These are phyloP conservation scores for Arrhamphus sclerolepis DNA, from an alignment of 2,797 vertebrate species.

Conservation along the genomic window DNA sequence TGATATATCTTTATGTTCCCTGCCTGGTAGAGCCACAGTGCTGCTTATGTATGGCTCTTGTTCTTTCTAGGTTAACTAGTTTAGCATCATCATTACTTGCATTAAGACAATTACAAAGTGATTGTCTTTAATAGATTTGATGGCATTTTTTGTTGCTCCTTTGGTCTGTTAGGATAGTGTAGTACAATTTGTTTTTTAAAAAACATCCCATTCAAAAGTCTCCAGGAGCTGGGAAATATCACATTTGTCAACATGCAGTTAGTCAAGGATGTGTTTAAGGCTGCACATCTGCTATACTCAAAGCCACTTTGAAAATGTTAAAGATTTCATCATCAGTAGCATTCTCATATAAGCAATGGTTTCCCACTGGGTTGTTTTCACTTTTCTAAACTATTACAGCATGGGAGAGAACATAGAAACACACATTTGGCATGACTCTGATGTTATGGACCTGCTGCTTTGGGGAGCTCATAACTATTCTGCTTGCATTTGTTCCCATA, in stretches of 20 bases:
- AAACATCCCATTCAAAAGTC: conserved; percentile 44
- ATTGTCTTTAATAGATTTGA: conserved; percentile 61
- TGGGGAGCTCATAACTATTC: conserved; percentile 42
- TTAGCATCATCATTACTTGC: conserved; percentile 57
- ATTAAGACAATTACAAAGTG: conserved; percentile 56
- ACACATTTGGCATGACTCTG: conserved; percentile 16
- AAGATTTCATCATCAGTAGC: conserved; percentile 28
- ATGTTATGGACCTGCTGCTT: conserved; percentile 44
- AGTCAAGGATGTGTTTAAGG: conserved; percentile 31
- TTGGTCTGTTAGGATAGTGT: conserved; percentile 53
- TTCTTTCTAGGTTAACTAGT: background rate
- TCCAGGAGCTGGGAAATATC: conserved; percentile 29
- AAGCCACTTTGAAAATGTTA: conserved; percentile 40
- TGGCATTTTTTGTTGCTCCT: conserved; percentile 58
- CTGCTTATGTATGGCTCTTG: conserved; percentile 32
- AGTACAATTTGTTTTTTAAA: conserved; percentile 41
- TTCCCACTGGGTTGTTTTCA: conserved; percentile 14
- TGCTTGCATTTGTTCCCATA: conserved; percentile 29
- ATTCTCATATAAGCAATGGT: background rate
- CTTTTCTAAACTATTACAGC: conserved; percentile 19
- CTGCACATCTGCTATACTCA: conserved; percentile 16
- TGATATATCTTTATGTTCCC: too few relatives aligned
- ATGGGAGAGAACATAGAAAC: conserved; percentile 14
- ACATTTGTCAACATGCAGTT: conserved; percentile 43
- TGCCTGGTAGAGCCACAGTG: too few relatives aligned